Conservation (phyloP, 1,140 invertebrate genomes). For the Gonatopus flavifemur region DNA sequence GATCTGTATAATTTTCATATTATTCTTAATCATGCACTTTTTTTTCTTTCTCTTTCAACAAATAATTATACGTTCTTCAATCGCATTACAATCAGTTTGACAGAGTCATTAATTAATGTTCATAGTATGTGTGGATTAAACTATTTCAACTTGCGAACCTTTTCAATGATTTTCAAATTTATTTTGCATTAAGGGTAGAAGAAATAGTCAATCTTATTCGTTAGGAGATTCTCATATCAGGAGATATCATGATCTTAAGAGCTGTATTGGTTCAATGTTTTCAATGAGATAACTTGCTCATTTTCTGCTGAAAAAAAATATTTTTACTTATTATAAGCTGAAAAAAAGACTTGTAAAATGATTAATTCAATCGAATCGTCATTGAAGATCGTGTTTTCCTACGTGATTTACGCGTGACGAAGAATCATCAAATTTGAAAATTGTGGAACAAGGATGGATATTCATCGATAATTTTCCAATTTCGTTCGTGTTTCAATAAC, state of each 20-base stretch:
- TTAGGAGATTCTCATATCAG: conserved; percentile 34
- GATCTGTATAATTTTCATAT: conserved; percentile 13
- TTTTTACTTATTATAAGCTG: conserved; percentile 46
- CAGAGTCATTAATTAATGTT: conserved; percentile 22
- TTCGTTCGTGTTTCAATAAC: conserved; percentile 31
- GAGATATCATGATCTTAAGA: conserved; percentile 34
- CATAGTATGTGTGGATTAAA: conserved; percentile 39
- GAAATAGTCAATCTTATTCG: conserved; percentile 37
- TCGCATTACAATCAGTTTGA: conserved; percentile 36
- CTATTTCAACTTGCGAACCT: conserved; percentile 39
- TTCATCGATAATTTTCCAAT: too few relatives aligned
- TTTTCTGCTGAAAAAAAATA: conserved; percentile 45
- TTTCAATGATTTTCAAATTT: conserved; percentile 37
- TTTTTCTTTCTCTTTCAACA: conserved; percentile 28
- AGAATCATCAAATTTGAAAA: background rate
- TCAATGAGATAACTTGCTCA: conserved; percentile 31
- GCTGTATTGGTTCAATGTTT: conserved; percentile 34
- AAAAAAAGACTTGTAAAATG: too few relatives aligned
- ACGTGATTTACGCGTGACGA: background rate
- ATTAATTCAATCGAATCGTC: conserved; percentile 33
- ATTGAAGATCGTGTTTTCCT: too few relatives aligned
- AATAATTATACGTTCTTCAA: conserved; percentile 30
- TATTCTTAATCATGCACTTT: conserved; percentile 31
- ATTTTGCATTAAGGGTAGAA: conserved; percentile 38
- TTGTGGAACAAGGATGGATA: too few relatives aligned